These are phyloP conservation scores for Melanargia galathea DNA, from an alignment of 2,888 invertebrate genomes.

Conservation along the genomic window DNA sequence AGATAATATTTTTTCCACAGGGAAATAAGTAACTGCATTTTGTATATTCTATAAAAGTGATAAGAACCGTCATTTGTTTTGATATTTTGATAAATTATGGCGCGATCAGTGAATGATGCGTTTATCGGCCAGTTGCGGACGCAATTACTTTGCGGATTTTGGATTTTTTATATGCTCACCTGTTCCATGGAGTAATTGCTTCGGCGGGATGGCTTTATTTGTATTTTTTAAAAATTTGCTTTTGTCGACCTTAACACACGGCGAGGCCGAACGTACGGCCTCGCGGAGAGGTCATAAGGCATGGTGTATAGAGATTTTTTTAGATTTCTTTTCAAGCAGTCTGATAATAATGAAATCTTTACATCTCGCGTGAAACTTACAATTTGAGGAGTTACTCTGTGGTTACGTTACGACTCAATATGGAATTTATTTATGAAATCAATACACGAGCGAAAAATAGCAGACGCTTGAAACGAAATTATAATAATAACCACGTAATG, in stretches of 20 bases:
- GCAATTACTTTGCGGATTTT: constrained; percentile 79
- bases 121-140: constrained; percentile 70
- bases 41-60: constrained; percentile 83
- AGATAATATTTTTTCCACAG: constrained; percentile 83
- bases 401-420: constrained; percentile 31
- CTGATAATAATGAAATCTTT: constrained; percentile 50
- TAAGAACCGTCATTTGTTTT: constrained; percentile 82
- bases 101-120: constrained; percentile 76
- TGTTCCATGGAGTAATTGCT: constrained; percentile 77
- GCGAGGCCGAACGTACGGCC: constrained; percentile 70
- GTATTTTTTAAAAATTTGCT: constrained; percentile 72
- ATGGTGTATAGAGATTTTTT: constrained; percentile 80
- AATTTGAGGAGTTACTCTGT: constrained; percentile 31
- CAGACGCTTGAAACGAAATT: constrained; percentile 76
- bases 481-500: constrained; percentile 80
- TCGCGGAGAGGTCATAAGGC: constrained; percentile 75
- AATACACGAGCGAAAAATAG: constrained; percentile 50
- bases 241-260: constrained; percentile 64
- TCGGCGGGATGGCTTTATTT: constrained; percentile 69
- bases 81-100: constrained; percentile 80
- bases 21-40: constrained; percentile 84
- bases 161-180: constrained; percentile 82
- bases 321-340: constrained; percentile 78
- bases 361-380: constrained; percentile 42
- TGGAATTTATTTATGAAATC: constrained; percentile 43